Percentiles rank a stretch among this genome's conserved stretches.
Evolutionary conservation across 2,113 vertebrate genomes (phyloP).

Genomic region (Cyanoramphus novaezelandiae): DNA sequence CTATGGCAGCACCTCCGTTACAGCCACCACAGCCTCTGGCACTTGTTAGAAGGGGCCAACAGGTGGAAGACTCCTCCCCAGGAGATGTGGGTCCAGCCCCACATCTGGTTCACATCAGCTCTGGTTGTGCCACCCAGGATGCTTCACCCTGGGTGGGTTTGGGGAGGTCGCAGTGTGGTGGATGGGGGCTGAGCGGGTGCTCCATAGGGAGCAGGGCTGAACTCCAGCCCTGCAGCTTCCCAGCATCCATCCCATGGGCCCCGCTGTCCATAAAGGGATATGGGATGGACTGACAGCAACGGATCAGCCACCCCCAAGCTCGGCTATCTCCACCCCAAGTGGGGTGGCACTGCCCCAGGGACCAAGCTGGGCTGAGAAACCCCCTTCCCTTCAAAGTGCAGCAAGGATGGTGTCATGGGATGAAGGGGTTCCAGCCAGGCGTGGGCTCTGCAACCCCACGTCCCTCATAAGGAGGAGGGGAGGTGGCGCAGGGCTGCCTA

Average conservation of each 20-base stretch:
- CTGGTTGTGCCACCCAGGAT: not conserved
- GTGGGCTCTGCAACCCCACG: not conserved
- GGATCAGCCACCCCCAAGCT: not conserved
- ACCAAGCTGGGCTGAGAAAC: not conserved
- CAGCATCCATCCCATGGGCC: not conserved
- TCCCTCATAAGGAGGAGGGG: fast-evolving
- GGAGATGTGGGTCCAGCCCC: not conserved
- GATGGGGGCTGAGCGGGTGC: not conserved
- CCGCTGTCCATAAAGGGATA: fast-evolving
- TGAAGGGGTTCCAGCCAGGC: not conserved
- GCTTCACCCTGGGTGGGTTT: not conserved
- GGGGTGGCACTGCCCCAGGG: not conserved
- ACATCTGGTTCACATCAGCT: not conserved
- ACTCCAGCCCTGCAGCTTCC: not conserved
- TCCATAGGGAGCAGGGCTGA: not conserved
- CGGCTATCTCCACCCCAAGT: not conserved
- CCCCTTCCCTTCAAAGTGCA: not conserved
- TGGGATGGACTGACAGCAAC: fast-evolving
- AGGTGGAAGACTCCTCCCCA: fast-evolving
- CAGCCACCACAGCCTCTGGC: not conserved
- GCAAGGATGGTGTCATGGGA: not conserved
- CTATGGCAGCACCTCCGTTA: not conserved
- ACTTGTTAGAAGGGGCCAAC: fast-evolving
- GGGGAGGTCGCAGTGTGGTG: fast-evolving
- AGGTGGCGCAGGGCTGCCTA: not conserved